Conservation (phyloP, 2,797 vertebrate species). For the Pangasius krempfi region DNA sequence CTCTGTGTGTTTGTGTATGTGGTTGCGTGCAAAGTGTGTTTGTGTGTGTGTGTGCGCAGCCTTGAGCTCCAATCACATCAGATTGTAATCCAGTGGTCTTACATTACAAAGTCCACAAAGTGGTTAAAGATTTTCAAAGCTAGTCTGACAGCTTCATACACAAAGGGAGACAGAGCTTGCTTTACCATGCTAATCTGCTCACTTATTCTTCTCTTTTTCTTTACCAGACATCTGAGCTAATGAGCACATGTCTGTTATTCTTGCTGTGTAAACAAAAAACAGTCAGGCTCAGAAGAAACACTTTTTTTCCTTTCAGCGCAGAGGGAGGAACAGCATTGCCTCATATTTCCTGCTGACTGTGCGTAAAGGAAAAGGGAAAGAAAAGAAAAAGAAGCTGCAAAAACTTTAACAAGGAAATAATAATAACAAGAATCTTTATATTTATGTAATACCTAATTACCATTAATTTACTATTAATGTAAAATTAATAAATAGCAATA, state of each 20-base stretch:
- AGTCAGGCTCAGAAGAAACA: background rate
- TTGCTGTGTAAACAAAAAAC: background rate
- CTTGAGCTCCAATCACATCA: background rate
- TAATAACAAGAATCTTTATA: background rate
- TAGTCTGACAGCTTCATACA: background rate
- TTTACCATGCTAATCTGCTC: background rate
- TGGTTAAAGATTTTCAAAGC: conserved; percentile 18
- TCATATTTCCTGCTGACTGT: conserved; percentile 8
- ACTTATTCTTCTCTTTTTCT: background rate
- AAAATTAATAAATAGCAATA: too few species aligned
- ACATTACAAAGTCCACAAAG: conserved; percentile 25
- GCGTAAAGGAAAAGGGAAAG: background rate
- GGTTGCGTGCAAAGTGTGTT: background rate
- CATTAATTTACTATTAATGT: too few species aligned
- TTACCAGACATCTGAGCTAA: background rate
- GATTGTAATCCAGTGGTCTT: background rate
- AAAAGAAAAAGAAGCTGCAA: background rate
- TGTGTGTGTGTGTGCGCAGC: background rate
- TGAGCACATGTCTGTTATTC: background rate
- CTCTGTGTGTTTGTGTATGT: background rate
- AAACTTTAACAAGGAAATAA: background rate
- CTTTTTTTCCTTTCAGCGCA: too few species aligned
- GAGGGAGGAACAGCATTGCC: background rate
- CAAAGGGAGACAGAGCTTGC: background rate
- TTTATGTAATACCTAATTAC: too few species aligned